These are phyloP conservation scores for Heliconius sara DNA, from an alignment of 2,888 invertebrate genomes.

Conservation along the genomic window DNA sequence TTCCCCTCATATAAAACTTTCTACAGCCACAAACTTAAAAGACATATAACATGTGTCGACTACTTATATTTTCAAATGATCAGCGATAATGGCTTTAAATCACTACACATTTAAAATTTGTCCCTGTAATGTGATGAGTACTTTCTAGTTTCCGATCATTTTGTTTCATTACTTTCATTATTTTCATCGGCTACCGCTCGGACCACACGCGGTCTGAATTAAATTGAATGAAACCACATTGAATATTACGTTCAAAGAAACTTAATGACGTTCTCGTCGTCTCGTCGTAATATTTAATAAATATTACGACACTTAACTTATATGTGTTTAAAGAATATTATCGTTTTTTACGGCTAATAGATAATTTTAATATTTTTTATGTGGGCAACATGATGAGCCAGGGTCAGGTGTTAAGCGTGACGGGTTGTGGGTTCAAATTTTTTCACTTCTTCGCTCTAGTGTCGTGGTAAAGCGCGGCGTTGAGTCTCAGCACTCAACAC, in stretches of 20 bases:
- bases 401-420: too few relatives aligned
- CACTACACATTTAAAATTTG: constrained; percentile 54
- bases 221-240: constrained; percentile 77
- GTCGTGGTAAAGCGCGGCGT: too few relatives aligned
- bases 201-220: constrained; percentile 79
- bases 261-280: constrained; percentile 70
- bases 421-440: too few relatives aligned
- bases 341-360: constrained; percentile 42
- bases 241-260: constrained; percentile 63
- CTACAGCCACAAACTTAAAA: constrained; percentile 9
- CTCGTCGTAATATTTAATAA: constrained; percentile 67
- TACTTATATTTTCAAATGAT: constrained; percentile 33
- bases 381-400: background rate
- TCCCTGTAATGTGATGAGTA: constrained; percentile 58
- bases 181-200: constrained; percentile 60
- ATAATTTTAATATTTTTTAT: background rate
- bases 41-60: constrained; percentile 34
- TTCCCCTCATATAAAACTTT: background rate
- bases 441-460: too few relatives aligned
- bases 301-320: constrained; percentile 61
- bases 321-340: constrained; percentile 22
- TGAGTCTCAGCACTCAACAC: too few relatives aligned
- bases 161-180: constrained; percentile 61
- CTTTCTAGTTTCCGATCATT: constrained; percentile 65
- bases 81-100: constrained; percentile 50